Conservation (phyloP, 2,888 invertebrate species). For the Urechis unicinctus region DNA sequence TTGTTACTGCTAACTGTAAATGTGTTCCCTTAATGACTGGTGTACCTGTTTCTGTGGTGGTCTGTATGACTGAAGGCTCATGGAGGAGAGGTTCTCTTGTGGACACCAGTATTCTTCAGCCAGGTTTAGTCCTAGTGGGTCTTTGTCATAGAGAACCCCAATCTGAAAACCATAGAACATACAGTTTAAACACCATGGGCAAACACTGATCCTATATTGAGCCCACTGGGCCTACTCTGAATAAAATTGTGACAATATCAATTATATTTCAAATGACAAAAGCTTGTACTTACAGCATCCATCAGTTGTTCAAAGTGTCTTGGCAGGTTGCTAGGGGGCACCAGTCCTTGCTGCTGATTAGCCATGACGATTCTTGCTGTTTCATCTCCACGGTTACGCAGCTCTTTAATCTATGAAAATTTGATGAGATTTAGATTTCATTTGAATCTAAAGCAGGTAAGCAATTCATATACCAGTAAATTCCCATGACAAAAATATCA, state of each 20-base stretch:
- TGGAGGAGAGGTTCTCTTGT: constrained; percentile 24
- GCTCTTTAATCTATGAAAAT: constrained; percentile 60
- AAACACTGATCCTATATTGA: not conserved
- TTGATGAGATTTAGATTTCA: too few species aligned
- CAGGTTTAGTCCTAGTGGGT: constrained; percentile 65
- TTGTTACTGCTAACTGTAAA: too few species aligned
- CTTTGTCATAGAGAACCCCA: constrained; percentile 69
- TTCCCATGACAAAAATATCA: not conserved
- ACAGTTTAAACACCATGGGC: not conserved
- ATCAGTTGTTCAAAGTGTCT: constrained; percentile 84
- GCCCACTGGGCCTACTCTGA: too few species aligned
- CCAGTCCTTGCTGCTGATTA: constrained; percentile 63
- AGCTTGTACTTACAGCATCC: constrained; percentile 54
- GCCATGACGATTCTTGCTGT: constrained; percentile 49
- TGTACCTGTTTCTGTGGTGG: constrained; percentile 51
- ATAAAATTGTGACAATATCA: too few species aligned
- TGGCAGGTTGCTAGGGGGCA: constrained; percentile 60
- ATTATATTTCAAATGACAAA: too few species aligned
- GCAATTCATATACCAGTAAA: not conserved
- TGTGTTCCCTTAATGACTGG: too few species aligned
- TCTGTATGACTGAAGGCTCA: constrained; percentile 37
- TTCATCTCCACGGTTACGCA: constrained; percentile 80
- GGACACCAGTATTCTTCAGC: constrained; percentile 78
- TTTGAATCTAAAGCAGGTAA: too few species aligned
- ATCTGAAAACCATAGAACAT: constrained; percentile 12